Evolutionary conservation across 2,113 vertebrate genomes (phyloP).

Genomic region (Nycticryphes semicollaris): DNA sequence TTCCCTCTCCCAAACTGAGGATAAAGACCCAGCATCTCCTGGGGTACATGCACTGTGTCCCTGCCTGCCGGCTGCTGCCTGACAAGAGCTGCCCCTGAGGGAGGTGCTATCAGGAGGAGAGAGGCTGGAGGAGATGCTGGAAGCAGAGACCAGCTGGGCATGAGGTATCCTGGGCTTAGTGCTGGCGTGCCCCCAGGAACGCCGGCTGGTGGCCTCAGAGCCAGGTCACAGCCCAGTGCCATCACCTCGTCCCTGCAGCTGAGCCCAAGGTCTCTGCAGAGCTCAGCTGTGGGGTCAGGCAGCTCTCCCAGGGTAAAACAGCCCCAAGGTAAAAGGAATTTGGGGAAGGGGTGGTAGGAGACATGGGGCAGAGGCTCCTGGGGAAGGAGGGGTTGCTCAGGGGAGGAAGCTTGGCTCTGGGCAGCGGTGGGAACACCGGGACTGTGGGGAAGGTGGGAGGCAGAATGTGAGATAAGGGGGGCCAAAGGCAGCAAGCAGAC

Average conservation of each 20-base stretch:
- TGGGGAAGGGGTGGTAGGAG: neutral
- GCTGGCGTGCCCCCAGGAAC: neutral
- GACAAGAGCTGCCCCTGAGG: neutral
- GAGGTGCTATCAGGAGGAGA: neutral
- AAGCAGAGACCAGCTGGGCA: neutral
- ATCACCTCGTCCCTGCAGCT: rapidly evolving
- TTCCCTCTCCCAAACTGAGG: neutral
- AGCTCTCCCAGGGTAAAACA: neutral
- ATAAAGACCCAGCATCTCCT: neutral
- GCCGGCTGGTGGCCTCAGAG: neutral
- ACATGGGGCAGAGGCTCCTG: rapidly evolving
- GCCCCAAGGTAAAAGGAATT: neutral
- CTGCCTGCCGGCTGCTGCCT: neutral
- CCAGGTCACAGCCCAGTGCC: neutral
- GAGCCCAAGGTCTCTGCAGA: neutral
- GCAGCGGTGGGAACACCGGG: neutral
- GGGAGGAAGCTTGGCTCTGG: neutral
- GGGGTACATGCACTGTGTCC: rapidly evolving
- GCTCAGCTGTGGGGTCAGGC: rapidly evolving
- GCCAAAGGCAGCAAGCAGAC: neutral
- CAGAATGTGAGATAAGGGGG: neutral
- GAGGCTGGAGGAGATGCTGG: neutral
- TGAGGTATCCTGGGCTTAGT: rapidly evolving
- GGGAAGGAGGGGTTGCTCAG: neutral
- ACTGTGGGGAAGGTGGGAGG: neutral